Base-by-base conservation (phyloP, 2,888 invertebrate species). In the Doris montereyensis region DNA sequence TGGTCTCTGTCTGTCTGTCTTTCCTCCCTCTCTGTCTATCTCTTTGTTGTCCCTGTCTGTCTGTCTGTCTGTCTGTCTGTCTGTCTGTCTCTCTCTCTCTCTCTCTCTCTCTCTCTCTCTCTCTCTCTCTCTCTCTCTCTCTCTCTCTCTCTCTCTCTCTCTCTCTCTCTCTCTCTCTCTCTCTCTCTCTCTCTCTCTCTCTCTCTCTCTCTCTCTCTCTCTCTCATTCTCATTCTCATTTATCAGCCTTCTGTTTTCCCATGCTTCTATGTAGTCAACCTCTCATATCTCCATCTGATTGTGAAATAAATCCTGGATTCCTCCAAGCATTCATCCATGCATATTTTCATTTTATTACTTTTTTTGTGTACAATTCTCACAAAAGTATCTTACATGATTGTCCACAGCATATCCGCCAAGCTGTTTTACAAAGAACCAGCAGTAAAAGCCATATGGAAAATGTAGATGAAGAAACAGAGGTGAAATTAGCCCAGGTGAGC, bases 381-480 rank as follows among this genome's bases (percentile, higher is more conserved):
- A n/a, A n/a, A n/a, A n/a, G n/a, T n/a, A n/a, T n/a, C n/a, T n/a
- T n/a, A n/a, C n/a, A n/a, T n/a, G n/a, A n/a, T n/a, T n/a, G n/a
- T 8, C 83, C 88, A 65, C 95, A 97, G 92, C 97, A 97, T 92
- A 96, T 97, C 84, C 94, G 97, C 57, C 96, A 97, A 90, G 96
- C 97, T 21, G 96, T 95, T 17, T 91, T 97, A 85, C 96, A 96
- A 60, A 94, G 97, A 72, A 95, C 95, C 21, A 94, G 94, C 58
- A 92, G 92, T 83, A 93, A 94, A 82, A 91, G 90, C 75, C 92
- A 92, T 80, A 91, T 92, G 88, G 92, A 92, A 84, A 92, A 92
- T 85, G 92, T 93, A 17, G 92, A 92, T 79, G 93, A 93, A 83
- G 92, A 92, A 76, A 89, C 89, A 2, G 90, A 91, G 83, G 89